Evolutionary conservation across 1,140 invertebrate species (phyloP).

Genomic region (Aethina tumida): DNA sequence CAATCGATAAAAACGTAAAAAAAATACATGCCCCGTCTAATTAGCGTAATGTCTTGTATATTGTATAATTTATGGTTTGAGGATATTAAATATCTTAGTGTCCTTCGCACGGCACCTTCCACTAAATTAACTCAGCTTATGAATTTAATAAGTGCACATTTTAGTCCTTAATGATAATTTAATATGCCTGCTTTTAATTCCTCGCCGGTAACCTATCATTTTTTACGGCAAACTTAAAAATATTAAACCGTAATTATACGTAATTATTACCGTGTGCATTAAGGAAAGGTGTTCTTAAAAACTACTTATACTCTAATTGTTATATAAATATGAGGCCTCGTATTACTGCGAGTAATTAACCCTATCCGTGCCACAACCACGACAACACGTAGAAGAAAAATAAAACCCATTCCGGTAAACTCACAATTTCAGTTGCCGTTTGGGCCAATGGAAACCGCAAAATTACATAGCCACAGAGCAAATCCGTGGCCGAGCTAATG

Average conservation of each 20-base stretch:
- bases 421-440: too few relatives aligned
- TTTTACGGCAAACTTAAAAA: constrained; percentile 14
- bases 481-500: too few relatives aligned
- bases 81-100: constrained; percentile 4
- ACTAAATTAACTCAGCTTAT: neutral
- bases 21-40: neutral
- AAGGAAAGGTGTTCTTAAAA: constrained; percentile 21
- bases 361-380: too few relatives aligned
- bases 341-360: too few relatives aligned
- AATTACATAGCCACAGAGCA: too few relatives aligned
- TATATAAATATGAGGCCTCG: constrained; percentile 23
- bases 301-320: constrained; percentile 19
- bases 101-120: constrained; percentile 1
- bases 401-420: too few relatives aligned
- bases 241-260: constrained; percentile 11
- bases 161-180: constrained; percentile 16
- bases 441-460: too few relatives aligned
- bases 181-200: constrained; percentile 8
- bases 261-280: constrained; percentile 14
- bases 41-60: too few relatives aligned
- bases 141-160: neutral
- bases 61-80: constrained; percentile 1
- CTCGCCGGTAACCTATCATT: constrained; percentile 6
- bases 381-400: too few relatives aligned
- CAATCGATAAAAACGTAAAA: too few relatives aligned